A percentile compares a stretch with the other conserved stretches of the same genome.
Evolutionary conservation across 2,888 invertebrate species (phyloP).

Genomic region (Heliconius charithonia): DNA sequence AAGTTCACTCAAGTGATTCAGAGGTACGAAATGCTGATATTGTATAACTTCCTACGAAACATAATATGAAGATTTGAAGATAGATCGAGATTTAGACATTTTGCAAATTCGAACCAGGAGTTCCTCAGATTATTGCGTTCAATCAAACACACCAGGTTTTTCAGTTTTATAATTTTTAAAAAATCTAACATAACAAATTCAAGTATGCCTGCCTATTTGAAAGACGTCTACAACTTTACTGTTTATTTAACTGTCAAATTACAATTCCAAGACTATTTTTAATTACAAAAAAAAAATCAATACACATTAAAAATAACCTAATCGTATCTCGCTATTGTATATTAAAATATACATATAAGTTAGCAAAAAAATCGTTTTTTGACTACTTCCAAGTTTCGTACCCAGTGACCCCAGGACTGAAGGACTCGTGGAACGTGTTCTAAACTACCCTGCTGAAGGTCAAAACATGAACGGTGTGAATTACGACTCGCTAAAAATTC

Average conservation of each 20-base stretch:
- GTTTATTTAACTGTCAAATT: neutral
- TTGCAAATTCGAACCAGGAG: too few relatives aligned
- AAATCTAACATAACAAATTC: neutral
- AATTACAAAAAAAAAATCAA: neutral
- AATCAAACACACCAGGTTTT: too few relatives aligned
- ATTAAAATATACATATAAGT: too few relatives aligned
- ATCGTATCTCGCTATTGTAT: neutral
- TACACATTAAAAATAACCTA: neutral
- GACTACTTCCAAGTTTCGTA: neutral
- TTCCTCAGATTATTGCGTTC: too few relatives aligned
- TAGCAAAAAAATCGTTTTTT: neutral
- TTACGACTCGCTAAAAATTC: slow-evolving; percentile 6
- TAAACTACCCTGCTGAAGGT: slow-evolving; percentile 32
- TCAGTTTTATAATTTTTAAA: too few relatives aligned
- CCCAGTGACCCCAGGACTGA: slow-evolving; percentile 4
- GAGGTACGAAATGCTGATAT: too few relatives aligned
- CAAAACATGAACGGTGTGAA: neutral
- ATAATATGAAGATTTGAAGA: too few relatives aligned
- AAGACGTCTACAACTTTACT: neutral
- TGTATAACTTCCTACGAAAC: too few relatives aligned
- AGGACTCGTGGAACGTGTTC: slow-evolving; percentile 19
- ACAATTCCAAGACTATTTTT: neutral
- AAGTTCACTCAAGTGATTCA: too few relatives aligned
- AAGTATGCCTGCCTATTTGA: neutral
- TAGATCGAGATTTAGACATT: too few relatives aligned